Evolutionary conservation across 2,888 invertebrate species (phyloP).

Genomic region (Lepetodrilus schrolli): DNA sequence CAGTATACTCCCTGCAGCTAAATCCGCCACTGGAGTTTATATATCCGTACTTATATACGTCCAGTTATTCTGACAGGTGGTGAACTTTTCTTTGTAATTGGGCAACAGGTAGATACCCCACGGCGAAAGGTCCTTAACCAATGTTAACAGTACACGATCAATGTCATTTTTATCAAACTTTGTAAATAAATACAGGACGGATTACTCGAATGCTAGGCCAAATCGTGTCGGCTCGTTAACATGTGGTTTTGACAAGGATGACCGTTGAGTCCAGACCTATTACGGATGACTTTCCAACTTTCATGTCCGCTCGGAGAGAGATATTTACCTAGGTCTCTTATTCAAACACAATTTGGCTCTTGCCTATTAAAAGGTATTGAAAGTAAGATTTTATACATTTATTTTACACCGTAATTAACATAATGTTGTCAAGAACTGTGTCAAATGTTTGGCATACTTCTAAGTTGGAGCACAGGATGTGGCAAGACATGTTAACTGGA

Average conservation of each 20-base stretch:
- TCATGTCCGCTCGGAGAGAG: conserved; percentile 1
- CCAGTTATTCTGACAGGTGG: background rate
- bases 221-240: background rate
- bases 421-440: no score
- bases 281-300: background rate
- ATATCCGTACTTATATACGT: background rate
- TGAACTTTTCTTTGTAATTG: background rate
- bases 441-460: no score
- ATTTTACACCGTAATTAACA: background rate
- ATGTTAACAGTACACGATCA: background rate
- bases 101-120: background rate
- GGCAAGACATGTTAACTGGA: no score
- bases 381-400: conserved; percentile 7
- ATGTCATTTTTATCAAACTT: background rate
- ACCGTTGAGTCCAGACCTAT: background rate
- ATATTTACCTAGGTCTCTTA: background rate
- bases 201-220: background rate
- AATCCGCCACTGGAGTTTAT: background rate
- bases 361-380: background rate
- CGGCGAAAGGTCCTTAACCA: background rate
- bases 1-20: background rate
- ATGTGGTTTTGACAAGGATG: background rate
- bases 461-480: no score
- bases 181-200: background rate
- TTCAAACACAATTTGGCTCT: background rate